A percentile compares a stretch with the other conserved stretches of the same genome.
Conservation (phyloP, 23 tunicate genomes). For the Styela clava region DNA sequence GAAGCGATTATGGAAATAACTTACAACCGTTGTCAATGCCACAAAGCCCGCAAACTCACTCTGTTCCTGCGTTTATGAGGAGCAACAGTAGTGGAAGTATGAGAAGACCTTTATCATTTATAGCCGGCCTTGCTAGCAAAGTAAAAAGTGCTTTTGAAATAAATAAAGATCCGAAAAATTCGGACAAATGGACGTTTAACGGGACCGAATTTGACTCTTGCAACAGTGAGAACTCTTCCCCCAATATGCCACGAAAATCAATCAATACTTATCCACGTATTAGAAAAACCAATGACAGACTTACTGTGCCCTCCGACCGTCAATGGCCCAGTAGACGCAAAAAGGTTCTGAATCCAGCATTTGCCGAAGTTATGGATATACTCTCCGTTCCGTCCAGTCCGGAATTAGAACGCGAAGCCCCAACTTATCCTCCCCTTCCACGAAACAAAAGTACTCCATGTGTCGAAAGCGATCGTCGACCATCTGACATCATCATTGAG, state of each 20-base stretch:
- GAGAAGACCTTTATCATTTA: constrained; percentile 19
- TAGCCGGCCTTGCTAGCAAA: constrained; percentile 14
- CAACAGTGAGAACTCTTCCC: neutral
- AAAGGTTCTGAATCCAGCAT: neutral
- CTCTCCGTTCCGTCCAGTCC: neutral
- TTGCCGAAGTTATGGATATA: neutral
- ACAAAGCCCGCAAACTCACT: neutral
- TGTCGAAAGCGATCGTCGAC: neutral
- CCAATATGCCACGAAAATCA: neutral
- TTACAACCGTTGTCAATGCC: neutral
- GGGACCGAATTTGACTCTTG: neutral
- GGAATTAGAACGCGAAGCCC: neutral
- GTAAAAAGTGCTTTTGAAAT: constrained; percentile 20
- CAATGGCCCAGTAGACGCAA: neutral
- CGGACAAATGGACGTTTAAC: neutral
- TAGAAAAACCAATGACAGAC: neutral
- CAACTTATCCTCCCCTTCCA: neutral
- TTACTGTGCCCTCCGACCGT: neutral
- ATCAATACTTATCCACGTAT: neutral
- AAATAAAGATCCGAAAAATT: neutral
- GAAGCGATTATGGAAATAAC: neutral
- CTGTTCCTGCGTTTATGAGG: neutral
- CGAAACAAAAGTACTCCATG: neutral
- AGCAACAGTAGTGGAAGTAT: constrained; percentile 20
- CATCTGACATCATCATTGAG: neutral